Evolutionary conservation across 2,113 vertebrate genomes (phyloP), one percentile per base, ranked within the genome.

Genomic region (Neolamprologus kungweensis): DNA sequence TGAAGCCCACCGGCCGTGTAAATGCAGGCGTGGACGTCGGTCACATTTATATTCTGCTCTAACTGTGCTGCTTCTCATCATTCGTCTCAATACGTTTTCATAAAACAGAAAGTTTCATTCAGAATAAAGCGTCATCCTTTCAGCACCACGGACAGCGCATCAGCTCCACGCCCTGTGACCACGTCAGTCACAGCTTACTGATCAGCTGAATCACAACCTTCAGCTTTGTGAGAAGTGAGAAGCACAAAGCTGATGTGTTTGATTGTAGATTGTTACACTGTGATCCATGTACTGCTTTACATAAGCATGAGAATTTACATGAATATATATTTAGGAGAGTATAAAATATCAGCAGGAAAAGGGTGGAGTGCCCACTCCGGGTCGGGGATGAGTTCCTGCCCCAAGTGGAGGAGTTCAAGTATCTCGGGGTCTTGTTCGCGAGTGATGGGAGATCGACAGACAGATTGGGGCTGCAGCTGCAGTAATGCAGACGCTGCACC

Each of bases 101-200:
- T 26, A 57, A 57, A 26, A 23, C 12, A 57, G 23, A 57, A 57
- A 57, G 54, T 57, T 26, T 8, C 23, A 57, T 26, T 57, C 0
- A 5, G 21, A 26, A 1, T 26, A 26, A 26, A 8, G 3, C 0
- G 23, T 26, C 0, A 26, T 57, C 4, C 0, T 57, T 57, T 57
- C 54, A 57, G 54, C 54, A 57, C 54, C 54, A 57, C 4, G 12
- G 54, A 57, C 54, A 57, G 54, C 21, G 54, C 12, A 14, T 26
- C 13, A 26, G 23, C 54, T 26, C 7, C 54, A 26, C 21, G 21
- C 21, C 54, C 23, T 26, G 54, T 55, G 54, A 55, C 54, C 21
- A 26, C 11, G 0, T 55, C 54, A 57, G 54, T 26, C 23, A 57
- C 23, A 26, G 12, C 21, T 0, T 0, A 57, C 54, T 57, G 21